Evolutionary conservation across 2,797 vertebrate species (phyloP), one percentile per base, ranked within the genome.

Genomic region (Holocentrus rufus): DNA sequence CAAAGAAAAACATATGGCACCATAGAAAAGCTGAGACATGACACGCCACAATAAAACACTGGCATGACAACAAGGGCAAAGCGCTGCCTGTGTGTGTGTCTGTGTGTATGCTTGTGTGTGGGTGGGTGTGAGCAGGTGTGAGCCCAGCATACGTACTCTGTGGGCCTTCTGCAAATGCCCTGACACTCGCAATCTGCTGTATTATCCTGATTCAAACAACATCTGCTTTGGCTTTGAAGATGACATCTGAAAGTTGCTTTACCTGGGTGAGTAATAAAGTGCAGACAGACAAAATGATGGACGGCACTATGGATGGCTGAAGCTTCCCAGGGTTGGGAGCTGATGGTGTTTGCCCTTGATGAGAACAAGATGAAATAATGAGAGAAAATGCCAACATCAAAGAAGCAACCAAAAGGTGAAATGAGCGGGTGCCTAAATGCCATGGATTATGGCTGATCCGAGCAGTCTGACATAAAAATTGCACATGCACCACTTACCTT

Each of bases 401-500:
- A n/a, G 14, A 20, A 36, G n/a, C n/a, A 25, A 82, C 20, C 36
- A 53, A 77, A 80, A 71, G 46, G 42, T 61, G 25, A 71, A 77
- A 84, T 77, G 65, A 74, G 76, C 76, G 31, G 27, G 73, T 20
- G 22, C 52, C 30, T 27, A 9, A 52, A 3, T 10, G 9, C 1
- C 49, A 22, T 52, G 20, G 7, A 17, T 39, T 15, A 39, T 23
- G 18, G n/a, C 55, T 20, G 17, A 42, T 52, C 36, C 34, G 5
- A 46, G 65, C 36, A 36, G 9, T 31, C 65, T 5, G 23, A 47
- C 5, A 53, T 22, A 34, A 34, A 68, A 46, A 70, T 22, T 70
- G 22, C 4, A 78, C 13, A 7, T 36, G 54, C 66, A 76, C 11
- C 31, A 81, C 93, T 90, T 69, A 94, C 93, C 91, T 93, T 94